These are phyloP conservation scores for Hylaeus volcanicus DNA, from an alignment of 1,140 invertebrate species.

Conservation along the genomic window DNA sequence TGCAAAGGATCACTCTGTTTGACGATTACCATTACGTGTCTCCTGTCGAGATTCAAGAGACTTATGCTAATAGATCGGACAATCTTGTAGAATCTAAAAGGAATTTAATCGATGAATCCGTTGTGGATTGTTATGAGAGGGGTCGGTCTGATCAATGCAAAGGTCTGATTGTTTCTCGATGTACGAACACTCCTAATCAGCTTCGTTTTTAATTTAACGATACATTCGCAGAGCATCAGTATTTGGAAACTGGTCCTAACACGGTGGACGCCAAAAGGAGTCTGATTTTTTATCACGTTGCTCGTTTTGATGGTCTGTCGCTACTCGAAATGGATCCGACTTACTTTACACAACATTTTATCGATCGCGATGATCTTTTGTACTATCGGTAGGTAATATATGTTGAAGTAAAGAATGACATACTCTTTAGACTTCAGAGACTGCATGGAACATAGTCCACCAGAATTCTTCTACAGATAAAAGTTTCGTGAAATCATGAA, in stretches of 20 bases:
- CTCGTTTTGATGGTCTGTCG: conserved; percentile 85
- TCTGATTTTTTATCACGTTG: conserved; percentile 86
- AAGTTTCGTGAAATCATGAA: too few species aligned
- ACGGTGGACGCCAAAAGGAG: conserved; percentile 82
- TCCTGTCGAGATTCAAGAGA: conserved; percentile 84
- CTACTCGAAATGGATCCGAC: conserved; percentile 83
- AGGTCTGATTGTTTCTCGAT: conserved; percentile 75
- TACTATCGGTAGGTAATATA: conserved; percentile 76
- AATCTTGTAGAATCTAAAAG: conserved; percentile 83
- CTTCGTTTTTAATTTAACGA: background rate
- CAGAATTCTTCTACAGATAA: too few species aligned
- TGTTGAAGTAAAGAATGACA: background rate
- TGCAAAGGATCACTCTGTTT: conserved; percentile 86
- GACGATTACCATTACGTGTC: conserved; percentile 85
- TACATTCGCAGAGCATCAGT: conserved; percentile 83
- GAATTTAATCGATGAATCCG: conserved; percentile 81
- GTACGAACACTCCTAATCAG: background rate
- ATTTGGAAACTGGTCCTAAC: conserved; percentile 78
- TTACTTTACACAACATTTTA: conserved; percentile 85
- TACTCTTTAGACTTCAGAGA: background rate
- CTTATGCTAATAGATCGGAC: conserved; percentile 87
- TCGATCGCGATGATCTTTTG: conserved; percentile 84
- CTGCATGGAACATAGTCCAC: too few species aligned
- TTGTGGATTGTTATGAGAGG: conserved; percentile 85
- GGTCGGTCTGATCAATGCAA: conserved; percentile 86